A percentile compares a stretch with the other conserved stretches of the same genome.
Conservation (phyloP, 2,797 vertebrate species). For the Dendrocincla tyrannina region DNA sequence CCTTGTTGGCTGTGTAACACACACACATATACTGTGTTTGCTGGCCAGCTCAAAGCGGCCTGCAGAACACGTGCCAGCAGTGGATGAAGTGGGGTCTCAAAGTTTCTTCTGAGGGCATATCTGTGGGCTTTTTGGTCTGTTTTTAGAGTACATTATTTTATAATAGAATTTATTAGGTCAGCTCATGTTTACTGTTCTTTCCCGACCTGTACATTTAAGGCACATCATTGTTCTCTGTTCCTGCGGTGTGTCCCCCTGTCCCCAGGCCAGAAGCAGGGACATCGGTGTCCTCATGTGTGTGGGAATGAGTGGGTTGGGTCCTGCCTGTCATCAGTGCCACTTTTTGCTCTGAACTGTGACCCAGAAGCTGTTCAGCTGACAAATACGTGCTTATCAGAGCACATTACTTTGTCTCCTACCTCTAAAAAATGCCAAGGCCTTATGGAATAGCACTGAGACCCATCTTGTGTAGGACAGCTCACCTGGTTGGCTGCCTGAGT, state of each 20-base stretch:
- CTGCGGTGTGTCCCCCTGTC: background rate
- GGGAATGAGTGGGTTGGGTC: background rate
- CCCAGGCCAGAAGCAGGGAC: background rate
- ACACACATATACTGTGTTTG: background rate
- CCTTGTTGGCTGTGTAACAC: background rate
- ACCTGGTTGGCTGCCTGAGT: background rate
- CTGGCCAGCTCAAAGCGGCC: background rate
- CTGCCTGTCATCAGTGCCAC: background rate
- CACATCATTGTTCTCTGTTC: fast-evolving
- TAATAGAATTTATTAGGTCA: background rate
- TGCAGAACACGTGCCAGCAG: background rate
- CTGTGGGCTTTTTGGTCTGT: background rate
- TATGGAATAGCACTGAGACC: fast-evolving
- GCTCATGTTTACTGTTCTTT: background rate
- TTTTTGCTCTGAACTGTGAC: background rate
- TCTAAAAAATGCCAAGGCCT: fast-evolving
- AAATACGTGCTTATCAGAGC: background rate
- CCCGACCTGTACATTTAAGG: background rate
- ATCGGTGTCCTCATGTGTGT: fast-evolving
- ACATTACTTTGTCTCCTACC: background rate
- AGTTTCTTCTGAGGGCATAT: background rate
- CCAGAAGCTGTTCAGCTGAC: background rate
- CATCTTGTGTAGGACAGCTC: background rate
- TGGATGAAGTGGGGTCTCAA: background rate
- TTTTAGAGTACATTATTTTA: background rate